A percentile compares a stretch with the other conserved stretches of the same genome.
Conservation (phyloP, 2,888 invertebrate species). For the Cremastinae sp. region DNA sequence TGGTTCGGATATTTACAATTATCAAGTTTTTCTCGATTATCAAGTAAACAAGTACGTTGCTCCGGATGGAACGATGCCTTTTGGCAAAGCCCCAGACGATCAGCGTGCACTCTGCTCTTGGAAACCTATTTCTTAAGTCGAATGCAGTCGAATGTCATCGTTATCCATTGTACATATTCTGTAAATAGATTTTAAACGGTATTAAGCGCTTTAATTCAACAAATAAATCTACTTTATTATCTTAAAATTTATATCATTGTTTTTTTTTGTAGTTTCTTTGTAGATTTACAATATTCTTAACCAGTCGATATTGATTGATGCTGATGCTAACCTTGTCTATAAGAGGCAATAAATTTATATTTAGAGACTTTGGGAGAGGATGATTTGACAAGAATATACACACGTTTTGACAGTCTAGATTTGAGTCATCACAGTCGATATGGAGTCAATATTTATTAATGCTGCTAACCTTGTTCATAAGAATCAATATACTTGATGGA, state of each 20-base stretch:
- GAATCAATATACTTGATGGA: too few relatives aligned
- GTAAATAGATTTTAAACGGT: constrained; percentile 52
- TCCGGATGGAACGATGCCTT: constrained; percentile 87
- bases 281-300: too few relatives aligned
- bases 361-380: too few relatives aligned
- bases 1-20: constrained; percentile 89
- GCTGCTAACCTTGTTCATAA: too few relatives aligned
- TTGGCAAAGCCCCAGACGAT: constrained; percentile 88
- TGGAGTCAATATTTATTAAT: too few relatives aligned
- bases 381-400: too few relatives aligned
- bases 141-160: not conserved
- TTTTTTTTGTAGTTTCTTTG: too few relatives aligned
- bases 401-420: too few relatives aligned
- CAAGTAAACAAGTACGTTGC: constrained; percentile 91
- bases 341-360: too few relatives aligned
- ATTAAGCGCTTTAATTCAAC: constrained; percentile 9
- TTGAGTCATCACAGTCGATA: too few relatives aligned
- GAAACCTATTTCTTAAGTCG: constrained; percentile 82
- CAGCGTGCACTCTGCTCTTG: constrained; percentile 90
- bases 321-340: too few relatives aligned
- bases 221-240: not conserved
- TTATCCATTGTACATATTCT: constrained; percentile 49
- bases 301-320: too few relatives aligned
- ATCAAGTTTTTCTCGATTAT: constrained; percentile 88
- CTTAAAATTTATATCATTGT: not conserved